A percentile compares a stretch with the other conserved stretches of the same genome.
Evolutionary conservation across 2,888 invertebrate genomes (phyloP).

Genomic region (Alsophila aescularia): DNA sequence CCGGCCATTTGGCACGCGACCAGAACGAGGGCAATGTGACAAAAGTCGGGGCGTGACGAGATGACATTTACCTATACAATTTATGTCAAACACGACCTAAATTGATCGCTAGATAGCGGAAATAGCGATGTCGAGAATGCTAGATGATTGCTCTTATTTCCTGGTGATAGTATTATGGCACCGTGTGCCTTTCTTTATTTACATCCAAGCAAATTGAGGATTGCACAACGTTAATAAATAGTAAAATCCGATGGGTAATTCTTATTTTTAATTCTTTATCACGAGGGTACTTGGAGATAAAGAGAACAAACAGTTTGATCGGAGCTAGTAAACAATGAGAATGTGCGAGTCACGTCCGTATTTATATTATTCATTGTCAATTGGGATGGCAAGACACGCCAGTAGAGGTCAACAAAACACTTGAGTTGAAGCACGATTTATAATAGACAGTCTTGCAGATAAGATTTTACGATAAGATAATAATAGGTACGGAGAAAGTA

Average conservation of each 20-base stretch:
- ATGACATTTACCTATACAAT: conserved; percentile 35
- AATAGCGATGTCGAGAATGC: conserved; percentile 15
- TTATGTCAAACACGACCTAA: conserved; percentile 28
- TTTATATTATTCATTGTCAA: not conserved
- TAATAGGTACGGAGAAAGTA: too few relatives aligned
- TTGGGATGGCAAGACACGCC: not conserved
- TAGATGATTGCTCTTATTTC: conserved; percentile 9
- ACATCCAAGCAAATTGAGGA: not conserved
- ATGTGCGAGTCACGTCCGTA: not conserved
- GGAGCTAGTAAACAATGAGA: not conserved
- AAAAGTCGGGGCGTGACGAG: conserved; percentile 47
- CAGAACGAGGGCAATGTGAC: conserved; percentile 64
- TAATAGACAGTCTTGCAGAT: not conserved
- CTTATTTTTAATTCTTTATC: not conserved
- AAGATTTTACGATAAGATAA: conserved; percentile 5
- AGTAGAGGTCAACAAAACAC: not conserved
- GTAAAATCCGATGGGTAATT: not conserved
- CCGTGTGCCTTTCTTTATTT: not conserved
- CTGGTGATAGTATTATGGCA: not conserved
- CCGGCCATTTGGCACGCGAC: conserved; percentile 60
- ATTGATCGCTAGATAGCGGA: conserved; percentile 17
- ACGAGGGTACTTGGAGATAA: not conserved
- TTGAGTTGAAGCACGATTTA: not conserved
- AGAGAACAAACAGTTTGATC: not conserved
- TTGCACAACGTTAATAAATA: not conserved